Evolutionary conservation across 2,113 vertebrate species (phyloP), one percentile per base, ranked within the genome.

Genomic region (Dasyornis broadbenti): DNA sequence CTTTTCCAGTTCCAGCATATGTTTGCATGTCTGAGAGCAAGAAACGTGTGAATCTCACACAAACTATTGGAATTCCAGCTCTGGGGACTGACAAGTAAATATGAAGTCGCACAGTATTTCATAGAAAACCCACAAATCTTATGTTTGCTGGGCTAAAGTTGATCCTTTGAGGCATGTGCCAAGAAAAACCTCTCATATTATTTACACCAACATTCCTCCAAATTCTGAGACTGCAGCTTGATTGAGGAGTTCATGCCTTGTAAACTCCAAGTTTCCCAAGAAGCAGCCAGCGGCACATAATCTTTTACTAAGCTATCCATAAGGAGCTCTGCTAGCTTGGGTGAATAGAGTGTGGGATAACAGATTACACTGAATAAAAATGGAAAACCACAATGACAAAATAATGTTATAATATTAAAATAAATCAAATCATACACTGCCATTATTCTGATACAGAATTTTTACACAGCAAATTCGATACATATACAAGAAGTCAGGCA

Each of bases 381-480:
- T 49, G 54, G 94, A 94, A 93, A 78, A 90, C 85, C 90, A 92
- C 60, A 61, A 28, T 97, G 96, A 97, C 94, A 98, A 97, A 98
- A 97, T 97, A 98, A 97, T 91, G 79, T 97, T 97, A 92, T 97
- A 97, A 97, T 98, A 97, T 97, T 97, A 97, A 98, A 98, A 97
- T 96, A 97, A 98, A 97, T 97, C 95, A 96, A 97, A 96, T 92
- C 23, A 96, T 95, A 95, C 95, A 92, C 92, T 96, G 94, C 90
- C 91, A 90, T 98, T 97, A 98, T 98, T 98, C 98, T 98, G 98
- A 98, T 98, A 98, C 98, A 98, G 98, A 98, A 98, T 97, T 98
- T 97, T 98, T 96, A 96, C 94, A 97, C 95, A 96, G 97, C 90
- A 97, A 96, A 95, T 96, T 86, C 54, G 56, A 93, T 97, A 97